Evolutionary conservation across 2,888 invertebrate genomes (phyloP).

Genomic region (Pristionchus fissidentatus): DNA sequence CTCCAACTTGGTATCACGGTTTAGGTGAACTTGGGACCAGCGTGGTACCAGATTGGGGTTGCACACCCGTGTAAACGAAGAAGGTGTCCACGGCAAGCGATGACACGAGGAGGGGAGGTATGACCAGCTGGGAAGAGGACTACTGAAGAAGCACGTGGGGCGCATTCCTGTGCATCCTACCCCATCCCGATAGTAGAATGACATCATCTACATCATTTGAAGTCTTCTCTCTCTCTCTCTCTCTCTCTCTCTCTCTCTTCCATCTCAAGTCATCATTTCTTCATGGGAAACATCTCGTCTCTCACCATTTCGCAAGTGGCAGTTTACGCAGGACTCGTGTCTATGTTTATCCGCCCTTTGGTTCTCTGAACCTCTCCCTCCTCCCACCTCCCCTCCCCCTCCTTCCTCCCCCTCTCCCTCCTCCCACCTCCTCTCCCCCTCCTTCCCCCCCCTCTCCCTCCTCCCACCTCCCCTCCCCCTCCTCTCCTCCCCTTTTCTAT

Average conservation of each 20-base stretch:
- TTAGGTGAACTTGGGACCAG: no score
- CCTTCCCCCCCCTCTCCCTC: background rate
- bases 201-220: no score
- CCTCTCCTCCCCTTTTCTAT: background rate
- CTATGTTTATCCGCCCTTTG: conserved; percentile 14
- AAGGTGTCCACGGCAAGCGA: no score
- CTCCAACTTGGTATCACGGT: no score
- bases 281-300: background rate
- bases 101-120: no score
- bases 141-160: no score
- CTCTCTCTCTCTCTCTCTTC: background rate
- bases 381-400: background rate
- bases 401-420: background rate
- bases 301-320: conserved; percentile 14
- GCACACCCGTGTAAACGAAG: no score
- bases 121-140: no score
- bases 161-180: no score
- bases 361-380: conserved; percentile 3
- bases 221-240: background rate
- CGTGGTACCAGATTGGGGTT: no score
- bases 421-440: background rate
- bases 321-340: background rate
- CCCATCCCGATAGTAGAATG: no score
- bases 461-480: background rate
- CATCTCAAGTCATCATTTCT: background rate